A percentile compares a stretch with the other conserved stretches of the same genome.
Conservation (phyloP, 1,140 invertebrate species). For the Bombus waltoni region DNA sequence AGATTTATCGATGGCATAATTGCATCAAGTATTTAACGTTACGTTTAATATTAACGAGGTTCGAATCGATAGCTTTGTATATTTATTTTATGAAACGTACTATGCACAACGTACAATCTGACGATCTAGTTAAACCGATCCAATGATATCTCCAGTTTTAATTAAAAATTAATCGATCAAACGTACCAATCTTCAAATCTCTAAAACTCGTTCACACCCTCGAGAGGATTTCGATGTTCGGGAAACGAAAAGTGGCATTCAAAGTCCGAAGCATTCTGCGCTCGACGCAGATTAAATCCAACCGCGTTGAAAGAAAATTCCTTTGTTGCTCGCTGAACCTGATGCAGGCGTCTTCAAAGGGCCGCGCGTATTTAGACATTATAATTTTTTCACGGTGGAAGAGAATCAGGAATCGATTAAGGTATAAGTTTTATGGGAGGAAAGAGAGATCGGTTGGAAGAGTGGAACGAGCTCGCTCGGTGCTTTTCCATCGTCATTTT, state of each 20-base stretch:
- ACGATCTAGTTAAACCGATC: too few species aligned
- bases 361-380: conserved; percentile 44
- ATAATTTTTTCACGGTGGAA: conserved; percentile 59
- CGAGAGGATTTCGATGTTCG: background rate
- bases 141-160: too few species aligned
- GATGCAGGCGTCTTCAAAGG: conserved; percentile 33
- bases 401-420: conserved; percentile 59
- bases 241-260: background rate
- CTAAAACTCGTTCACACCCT: too few species aligned
- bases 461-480: conserved; percentile 12
- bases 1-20: too few species aligned
- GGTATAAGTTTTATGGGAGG: conserved; percentile 54
- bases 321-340: conserved; percentile 11
- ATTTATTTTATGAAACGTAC: too few species aligned
- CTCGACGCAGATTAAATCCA: conserved; percentile 22
- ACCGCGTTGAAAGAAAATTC: conserved; percentile 22
- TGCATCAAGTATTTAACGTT: too few species aligned
- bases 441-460: background rate
- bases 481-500: conserved; percentile 66
- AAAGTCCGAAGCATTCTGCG: background rate
- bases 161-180: too few species aligned
- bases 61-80: too few species aligned
- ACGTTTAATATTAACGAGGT: too few species aligned
- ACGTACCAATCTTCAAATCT: too few species aligned
- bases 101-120: too few species aligned